phyloP scores from a whole-genome alignment of 2,797 vertebrate genomes.

The Cryptoblepharus egeriae region DNA sequence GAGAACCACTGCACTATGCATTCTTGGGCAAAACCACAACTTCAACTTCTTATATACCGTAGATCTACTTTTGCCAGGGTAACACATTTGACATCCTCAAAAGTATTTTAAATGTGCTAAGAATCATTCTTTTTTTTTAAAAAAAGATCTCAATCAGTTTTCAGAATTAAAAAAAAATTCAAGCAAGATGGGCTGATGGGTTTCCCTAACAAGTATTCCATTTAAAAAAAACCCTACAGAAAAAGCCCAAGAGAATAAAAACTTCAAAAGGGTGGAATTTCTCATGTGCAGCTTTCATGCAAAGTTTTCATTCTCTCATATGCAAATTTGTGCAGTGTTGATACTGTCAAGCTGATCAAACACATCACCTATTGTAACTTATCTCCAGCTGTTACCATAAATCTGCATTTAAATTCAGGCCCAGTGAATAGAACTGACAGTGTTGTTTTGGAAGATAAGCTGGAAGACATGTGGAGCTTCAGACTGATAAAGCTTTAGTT shows the following conservation, averaged over 20 bases:
- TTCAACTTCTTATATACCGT: no score
- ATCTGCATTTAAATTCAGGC: conserved; percentile 24
- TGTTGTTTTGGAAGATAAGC: conserved; percentile 4
- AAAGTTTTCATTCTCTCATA: background rate
- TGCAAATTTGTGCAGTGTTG: conserved; percentile 2
- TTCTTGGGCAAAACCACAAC: no score
- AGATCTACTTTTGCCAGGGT: no score
- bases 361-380: conserved; percentile 43
- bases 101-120: background rate
- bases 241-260: background rate
- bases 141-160: background rate
- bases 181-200: background rate
- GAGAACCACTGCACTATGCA: no score
- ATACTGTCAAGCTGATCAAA: conserved; percentile 34
- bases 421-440: background rate
- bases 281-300: no score
- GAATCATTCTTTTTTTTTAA: no score
- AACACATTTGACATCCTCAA: no score
- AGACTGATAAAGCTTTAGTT: conserved; percentile 8
- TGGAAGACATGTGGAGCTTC: background rate
- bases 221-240: background rate
- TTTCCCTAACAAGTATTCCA: background rate
- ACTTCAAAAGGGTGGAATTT: background rate
- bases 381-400: conserved; percentile 25
- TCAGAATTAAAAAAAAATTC: background rate